A percentile compares a stretch with the other conserved stretches of the same genome.
Evolutionary conservation across 2,888 invertebrate species (phyloP).

Genomic region (Dexiosoma caninum): DNA sequence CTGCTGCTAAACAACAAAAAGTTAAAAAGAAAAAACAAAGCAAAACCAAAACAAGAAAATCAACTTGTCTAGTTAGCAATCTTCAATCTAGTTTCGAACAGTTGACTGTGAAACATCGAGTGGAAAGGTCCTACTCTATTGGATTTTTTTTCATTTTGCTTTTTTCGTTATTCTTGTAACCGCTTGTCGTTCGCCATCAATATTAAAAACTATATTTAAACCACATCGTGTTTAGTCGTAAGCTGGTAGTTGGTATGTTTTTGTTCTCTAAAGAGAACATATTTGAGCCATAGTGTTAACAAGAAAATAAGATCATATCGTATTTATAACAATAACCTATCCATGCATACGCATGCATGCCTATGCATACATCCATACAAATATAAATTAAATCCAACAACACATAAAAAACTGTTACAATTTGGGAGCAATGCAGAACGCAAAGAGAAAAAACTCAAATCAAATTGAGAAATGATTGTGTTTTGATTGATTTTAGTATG

Average conservation of each 20-base stretch:
- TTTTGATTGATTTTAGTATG: constrained; percentile 68
- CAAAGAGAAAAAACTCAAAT: constrained; percentile 36
- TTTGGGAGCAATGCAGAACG: constrained; percentile 43
- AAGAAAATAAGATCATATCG: constrained; percentile 57
- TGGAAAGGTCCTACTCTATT: constrained; percentile 75
- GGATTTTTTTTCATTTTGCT: constrained; percentile 48
- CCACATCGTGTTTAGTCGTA: constrained; percentile 63
- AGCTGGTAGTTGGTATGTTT: constrained; percentile 1
- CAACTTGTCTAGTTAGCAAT: constrained; percentile 78
- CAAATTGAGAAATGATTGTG: constrained; percentile 65
- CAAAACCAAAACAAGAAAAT: constrained; percentile 74
- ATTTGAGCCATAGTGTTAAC: constrained; percentile 51
- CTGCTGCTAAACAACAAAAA: constrained; percentile 31
- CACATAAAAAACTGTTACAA: constrained; percentile 55
- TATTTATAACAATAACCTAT: constrained; percentile 30
- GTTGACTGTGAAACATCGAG: constrained; percentile 77
- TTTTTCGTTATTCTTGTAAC: constrained; percentile 13
- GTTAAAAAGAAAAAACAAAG: constrained; percentile 24
- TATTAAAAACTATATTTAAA: constrained; percentile 36
- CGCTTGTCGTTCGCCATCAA: constrained; percentile 44
- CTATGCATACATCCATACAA: background rate
- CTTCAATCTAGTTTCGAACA: constrained; percentile 78
- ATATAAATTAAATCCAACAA: constrained; percentile 21
- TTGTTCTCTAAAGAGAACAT: constrained; percentile 39
- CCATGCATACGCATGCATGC: background rate